Conservation (phyloP, 2,888 invertebrate genomes). For the Drosophila quinaria region DNA sequence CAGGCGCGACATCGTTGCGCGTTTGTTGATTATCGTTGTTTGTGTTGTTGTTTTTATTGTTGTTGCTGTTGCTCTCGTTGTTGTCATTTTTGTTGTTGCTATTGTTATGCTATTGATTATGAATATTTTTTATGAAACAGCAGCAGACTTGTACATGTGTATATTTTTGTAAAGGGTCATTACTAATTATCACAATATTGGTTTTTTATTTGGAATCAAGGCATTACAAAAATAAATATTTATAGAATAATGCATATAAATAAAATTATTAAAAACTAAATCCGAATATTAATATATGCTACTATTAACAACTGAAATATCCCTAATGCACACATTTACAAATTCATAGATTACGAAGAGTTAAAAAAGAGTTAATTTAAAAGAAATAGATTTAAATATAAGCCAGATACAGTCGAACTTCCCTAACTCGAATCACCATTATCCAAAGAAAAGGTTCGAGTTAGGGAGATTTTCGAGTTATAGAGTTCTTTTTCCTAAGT, state of each 20-base stretch:
- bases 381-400: not conserved
- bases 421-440: no score
- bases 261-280: no score
- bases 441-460: no score
- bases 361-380: not conserved
- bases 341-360: no score
- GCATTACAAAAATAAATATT: not conserved
- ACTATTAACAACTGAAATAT: not conserved
- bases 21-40: slow-evolving; percentile 54
- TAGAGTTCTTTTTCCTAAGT: no score
- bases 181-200: not conserved
- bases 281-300: no score
- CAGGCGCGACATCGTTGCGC: slow-evolving; percentile 66
- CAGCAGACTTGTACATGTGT: slow-evolving; percentile 13
- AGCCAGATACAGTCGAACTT: no score
- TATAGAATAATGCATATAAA: no score
- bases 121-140: slow-evolving; percentile 62
- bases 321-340: no score
- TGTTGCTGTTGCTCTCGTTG: slow-evolving; percentile 17
- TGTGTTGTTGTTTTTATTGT: slow-evolving; percentile 9
- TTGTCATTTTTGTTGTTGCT: slow-evolving; percentile 11
- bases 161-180: slow-evolving; percentile 41
- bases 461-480: no score
- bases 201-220: not conserved
- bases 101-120: slow-evolving; percentile 59